Conservation (phyloP, 2,113 vertebrate species). For the Cryptomyrus ogoouensis region DNA sequence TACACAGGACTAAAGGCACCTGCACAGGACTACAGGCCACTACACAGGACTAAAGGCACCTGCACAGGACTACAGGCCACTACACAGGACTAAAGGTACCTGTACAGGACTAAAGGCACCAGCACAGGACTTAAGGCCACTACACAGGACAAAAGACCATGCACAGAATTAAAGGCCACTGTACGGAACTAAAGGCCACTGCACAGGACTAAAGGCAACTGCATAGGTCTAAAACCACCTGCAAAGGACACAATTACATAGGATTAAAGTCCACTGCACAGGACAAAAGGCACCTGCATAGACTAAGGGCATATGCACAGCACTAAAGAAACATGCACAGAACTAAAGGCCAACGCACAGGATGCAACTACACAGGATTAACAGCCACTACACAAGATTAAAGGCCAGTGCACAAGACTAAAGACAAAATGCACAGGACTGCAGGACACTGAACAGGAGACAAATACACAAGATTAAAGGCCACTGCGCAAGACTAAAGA, state of each 20-base stretch:
- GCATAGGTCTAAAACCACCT: background rate
- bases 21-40: background rate
- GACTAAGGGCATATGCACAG: background rate
- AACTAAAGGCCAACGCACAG: background rate
- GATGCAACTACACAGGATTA: background rate
- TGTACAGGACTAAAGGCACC: background rate
- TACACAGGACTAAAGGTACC: background rate
- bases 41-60: background rate
- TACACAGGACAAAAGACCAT: background rate
- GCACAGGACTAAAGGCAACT: background rate
- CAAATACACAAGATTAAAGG: background rate
- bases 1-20: background rate
- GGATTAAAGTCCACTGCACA: no score
- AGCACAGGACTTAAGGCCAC: background rate
- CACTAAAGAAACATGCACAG: background rate
- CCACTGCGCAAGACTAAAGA: no score
- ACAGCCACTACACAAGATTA: background rate
- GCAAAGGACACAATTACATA: background rate
- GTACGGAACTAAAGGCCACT: background rate
- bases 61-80: background rate
- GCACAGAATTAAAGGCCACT: background rate
- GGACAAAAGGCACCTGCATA: background rate
- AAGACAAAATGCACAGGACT: background rate
- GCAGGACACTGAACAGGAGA: no score
- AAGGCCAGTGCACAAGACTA: background rate